Evolutionary conservation across 2,888 invertebrate species (phyloP), one percentile per base, ranked within the genome.

Genomic region (Meta bourneti): DNA sequence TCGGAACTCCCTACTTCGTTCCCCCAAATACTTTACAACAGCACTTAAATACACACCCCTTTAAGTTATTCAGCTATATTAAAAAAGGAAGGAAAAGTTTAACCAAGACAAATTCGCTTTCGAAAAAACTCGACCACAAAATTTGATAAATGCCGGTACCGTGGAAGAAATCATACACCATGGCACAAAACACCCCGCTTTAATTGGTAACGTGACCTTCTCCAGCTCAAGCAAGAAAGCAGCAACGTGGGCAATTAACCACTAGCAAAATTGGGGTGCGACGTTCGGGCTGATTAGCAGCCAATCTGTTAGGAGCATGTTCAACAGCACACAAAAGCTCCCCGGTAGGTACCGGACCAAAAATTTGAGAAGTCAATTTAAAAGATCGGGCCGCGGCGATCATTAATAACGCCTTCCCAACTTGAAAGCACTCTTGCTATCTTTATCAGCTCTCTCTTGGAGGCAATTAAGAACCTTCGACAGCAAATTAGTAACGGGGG

Each of bases 401-500:
- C 88, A 88, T 88, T 88, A 88, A 88, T 88, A 88, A 88, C 51
- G 54, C 19, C 20, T 34, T 75, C 48, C 51, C 20, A 19, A 72
- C 71, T 80, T 71, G 87, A 72, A 87, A 87, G 52, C 70, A 20
- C 79, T 34, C 34, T 81, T 87, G 79, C 72, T 74, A 79, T 90
- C 82, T 90, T 90, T 84, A 84, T 89, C 77, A 54, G 83, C 82
- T 20, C 51, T 61, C 54, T 54, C 61, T 16, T 51, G 16, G 79
- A 54, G 70, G 89, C 89, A 90, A 90, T 90, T 90, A 90, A 84
- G 89, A 79, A 78, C 34, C 83, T 83, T 84, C 89, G 83, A 83
- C 72, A 75, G 83, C 78, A 90, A 90, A 90, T 84, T 83, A 84
- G 89, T n/a, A 74, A 72, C 34, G 75, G 82, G 34, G 16, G 70